phyloP scores from a whole-genome alignment of 2,888 invertebrate species.

The Esperia sulphurella region DNA sequence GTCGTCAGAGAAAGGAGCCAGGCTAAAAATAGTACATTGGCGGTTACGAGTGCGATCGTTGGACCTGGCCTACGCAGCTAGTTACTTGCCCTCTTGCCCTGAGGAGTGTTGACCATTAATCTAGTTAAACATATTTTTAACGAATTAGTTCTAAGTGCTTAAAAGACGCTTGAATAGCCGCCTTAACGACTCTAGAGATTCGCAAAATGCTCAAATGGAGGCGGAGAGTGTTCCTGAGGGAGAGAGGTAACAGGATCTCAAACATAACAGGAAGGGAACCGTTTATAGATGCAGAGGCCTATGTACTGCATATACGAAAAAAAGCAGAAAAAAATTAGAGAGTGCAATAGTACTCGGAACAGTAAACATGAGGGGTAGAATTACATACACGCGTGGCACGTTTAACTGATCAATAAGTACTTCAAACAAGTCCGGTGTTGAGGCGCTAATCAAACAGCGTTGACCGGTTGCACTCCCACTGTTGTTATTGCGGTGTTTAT shows the following conservation, averaged over 20 bases:
- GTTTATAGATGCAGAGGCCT: no score
- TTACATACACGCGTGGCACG: constrained; percentile 16
- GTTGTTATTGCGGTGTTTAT: constrained; percentile 26
- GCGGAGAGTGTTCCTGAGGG: no score
- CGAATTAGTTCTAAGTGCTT: no score
- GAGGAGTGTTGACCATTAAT: constrained; percentile 32
- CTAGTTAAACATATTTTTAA: background rate
- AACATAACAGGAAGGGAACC: no score
- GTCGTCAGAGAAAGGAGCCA: constrained; percentile 59
- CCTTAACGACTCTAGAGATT: no score
- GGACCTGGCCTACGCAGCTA: constrained; percentile 57
- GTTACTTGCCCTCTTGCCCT: constrained; percentile 41
- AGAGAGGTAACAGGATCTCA: no score
- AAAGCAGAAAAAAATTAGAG: background rate
- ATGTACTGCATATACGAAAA: background rate
- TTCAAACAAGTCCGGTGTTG: constrained; percentile 19
- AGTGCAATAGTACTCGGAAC: background rate
- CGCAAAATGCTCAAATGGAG: no score
- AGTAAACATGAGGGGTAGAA: constrained; percentile 1
- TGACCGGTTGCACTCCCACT: constrained; percentile 25
- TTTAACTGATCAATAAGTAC: constrained; percentile 22
- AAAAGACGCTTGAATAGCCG: no score
- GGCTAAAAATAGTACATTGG: constrained; percentile 63
- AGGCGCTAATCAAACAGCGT: constrained; percentile 28
- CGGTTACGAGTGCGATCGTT: constrained; percentile 53